phyloP scores from a whole-genome alignment of 2,888 invertebrate genomes.

The Dichetophora obliterata region DNA sequence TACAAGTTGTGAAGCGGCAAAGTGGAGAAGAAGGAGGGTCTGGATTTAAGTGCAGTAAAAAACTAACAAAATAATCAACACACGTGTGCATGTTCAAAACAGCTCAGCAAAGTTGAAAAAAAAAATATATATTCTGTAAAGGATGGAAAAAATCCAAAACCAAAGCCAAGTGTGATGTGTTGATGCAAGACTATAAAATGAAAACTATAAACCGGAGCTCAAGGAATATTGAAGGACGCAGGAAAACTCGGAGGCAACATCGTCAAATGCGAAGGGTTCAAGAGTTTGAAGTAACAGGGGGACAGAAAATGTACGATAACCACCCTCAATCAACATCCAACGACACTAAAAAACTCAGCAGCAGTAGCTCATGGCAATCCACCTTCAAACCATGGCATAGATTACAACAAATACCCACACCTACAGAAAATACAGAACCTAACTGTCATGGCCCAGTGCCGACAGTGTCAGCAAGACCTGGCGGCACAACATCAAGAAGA shows the following conservation, averaged over 20 bases:
- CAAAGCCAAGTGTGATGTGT: neutral
- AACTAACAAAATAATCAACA: neutral
- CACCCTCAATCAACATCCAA: neutral
- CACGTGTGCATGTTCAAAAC: slow-evolving; percentile 4
- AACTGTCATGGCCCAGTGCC: slow-evolving; percentile 29
- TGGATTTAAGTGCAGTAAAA: no score
- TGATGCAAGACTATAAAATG: slow-evolving; percentile 5
- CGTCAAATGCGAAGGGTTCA: neutral
- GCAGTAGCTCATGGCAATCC: neutral
- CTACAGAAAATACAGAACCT: neutral
- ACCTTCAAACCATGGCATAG: neutral
- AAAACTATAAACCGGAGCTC: slow-evolving; percentile 8
- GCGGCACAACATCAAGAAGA: neutral
- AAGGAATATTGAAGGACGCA: neutral
- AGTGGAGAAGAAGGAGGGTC: neutral
- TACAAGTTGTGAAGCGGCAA: neutral
- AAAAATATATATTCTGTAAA: no score
- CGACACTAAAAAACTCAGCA: neutral
- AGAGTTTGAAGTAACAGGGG: neutral
- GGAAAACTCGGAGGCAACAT: neutral
- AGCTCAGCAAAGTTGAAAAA: neutral
- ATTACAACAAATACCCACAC: neutral
- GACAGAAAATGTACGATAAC: neutral
- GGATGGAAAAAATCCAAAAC: neutral
- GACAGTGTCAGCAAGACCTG: neutral